Base-by-base conservation (phyloP, 2,797 vertebrate species). In the Vespertilio murinus region DNA sequence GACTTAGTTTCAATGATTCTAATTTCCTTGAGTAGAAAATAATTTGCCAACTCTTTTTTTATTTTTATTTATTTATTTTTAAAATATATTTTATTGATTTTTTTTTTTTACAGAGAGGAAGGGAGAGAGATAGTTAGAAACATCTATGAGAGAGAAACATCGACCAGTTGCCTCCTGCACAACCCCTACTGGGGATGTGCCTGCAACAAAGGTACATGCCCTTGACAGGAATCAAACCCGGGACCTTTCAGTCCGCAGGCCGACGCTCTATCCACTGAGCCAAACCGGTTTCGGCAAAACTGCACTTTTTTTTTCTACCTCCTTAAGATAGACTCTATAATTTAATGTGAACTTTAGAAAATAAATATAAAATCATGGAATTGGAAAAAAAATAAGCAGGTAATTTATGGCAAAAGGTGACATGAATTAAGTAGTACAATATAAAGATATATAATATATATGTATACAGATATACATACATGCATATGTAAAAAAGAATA, bases 281-380 rank as follows among this genome's bases (percentile, higher is more conserved):
- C n/a, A n/a, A n/a, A n/a, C n/a, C n/a, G n/a, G n/a, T n/a, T n/a
- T n/a, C n/a, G n/a, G n/a, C n/a, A n/a, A n/a, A n/a, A n/a, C n/a
- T n/a, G 69, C 12, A 52, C 0, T 5, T 42, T 75, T 79, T 47
- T 73, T 77, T 67, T 67, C 22, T 71, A 6, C 35, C 17, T 88
- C 45, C 14, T 89, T 85, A 77, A 33, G 84, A 83, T 2, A n/a
- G 59, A 22, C 59, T 47, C 45, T 47, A 12, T 38, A 73, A 83
- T n/a, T 47, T 28, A 91, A 49, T 38, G 4, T 65, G 30, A 78
- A 64, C 38, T 71, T 70, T 45, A 45, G 20, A 56, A 75, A 91
- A 89, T 49, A 73, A 86, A 74, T 33, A 30, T 4, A 52, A 91
- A 95, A 93, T 78, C 70, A 89, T 23, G 3, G 30, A 88, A 84